Conservation (phyloP, 2,113 vertebrate genomes). For the Copsychus sechellarum region DNA sequence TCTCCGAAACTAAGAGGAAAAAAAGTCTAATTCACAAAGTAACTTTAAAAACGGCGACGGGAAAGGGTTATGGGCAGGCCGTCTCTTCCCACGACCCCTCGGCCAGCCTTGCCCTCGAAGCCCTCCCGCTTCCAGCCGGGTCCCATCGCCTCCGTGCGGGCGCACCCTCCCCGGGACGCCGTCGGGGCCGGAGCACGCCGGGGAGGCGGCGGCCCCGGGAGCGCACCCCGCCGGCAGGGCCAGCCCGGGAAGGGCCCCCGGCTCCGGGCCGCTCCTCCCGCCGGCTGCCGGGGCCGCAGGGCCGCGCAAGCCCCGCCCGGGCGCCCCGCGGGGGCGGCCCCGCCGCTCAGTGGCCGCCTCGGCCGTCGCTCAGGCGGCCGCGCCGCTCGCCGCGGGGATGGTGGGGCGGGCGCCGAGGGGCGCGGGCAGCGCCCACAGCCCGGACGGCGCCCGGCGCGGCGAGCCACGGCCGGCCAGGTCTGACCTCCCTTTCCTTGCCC, state of each 20-base stretch:
- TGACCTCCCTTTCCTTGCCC: background rate
- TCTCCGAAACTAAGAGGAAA: background rate
- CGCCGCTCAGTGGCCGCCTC: too few species aligned
- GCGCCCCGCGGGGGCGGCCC: too few species aligned
- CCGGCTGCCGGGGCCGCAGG: too few species aligned
- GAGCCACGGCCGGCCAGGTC: conserved; percentile 17
- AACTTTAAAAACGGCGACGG: background rate
- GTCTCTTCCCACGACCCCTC: background rate
- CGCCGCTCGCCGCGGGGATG: too few species aligned
- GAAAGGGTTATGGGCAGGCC: fast-evolving
- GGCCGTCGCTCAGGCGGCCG: too few species aligned
- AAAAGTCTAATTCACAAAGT: background rate
- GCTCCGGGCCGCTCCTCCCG: background rate
- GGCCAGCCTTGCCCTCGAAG: background rate
- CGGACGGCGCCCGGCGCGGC: background rate
- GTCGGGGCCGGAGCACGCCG: background rate
- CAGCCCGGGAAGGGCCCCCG: background rate
- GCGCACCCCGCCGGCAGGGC: background rate
- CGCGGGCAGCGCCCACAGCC: background rate
- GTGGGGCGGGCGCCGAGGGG: background rate
- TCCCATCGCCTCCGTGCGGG: background rate
- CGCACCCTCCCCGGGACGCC: background rate
- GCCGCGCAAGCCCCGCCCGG: too few species aligned
- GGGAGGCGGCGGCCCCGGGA: background rate
- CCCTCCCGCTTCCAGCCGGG: background rate